Percentiles rank a stretch among this genome's conserved stretches.
These are phyloP conservation scores for Sinohyriopsis cumingii DNA, from an alignment of 2,888 invertebrate genomes.

Conservation along the genomic window DNA sequence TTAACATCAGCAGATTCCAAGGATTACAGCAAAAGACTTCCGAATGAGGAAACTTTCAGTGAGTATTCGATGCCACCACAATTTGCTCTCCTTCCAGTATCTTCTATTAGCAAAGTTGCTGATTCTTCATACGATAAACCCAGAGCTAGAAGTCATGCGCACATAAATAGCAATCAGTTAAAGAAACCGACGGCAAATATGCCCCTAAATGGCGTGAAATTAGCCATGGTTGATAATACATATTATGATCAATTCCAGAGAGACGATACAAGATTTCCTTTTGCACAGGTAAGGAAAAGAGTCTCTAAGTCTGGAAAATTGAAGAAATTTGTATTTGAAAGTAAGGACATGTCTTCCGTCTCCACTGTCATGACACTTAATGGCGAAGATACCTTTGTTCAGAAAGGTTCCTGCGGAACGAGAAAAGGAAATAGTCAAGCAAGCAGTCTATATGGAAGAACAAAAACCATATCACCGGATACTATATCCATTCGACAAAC, in stretches of 20 bases:
- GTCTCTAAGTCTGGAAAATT: no score
- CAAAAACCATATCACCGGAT: no score
- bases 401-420: no score
- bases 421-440: no score
- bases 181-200: conserved; percentile 4
- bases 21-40: conserved; percentile 6
- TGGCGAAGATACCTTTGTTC: no score
- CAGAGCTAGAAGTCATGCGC: neutral
- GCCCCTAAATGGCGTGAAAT: conserved; percentile 11
- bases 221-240: conserved; percentile 9
- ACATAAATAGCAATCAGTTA: neutral
- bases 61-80: conserved; percentile 15
- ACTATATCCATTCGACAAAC: no score
- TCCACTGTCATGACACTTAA: no score
- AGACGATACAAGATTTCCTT: conserved; percentile 23
- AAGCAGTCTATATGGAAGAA: no score
- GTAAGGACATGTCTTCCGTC: no score
- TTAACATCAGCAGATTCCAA: conserved; percentile 10
- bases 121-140: neutral
- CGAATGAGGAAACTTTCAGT: conserved; percentile 16
- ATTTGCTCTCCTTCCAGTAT: conserved; percentile 25
- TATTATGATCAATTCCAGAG: conserved; percentile 24
- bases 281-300: no score
- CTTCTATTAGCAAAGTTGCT: neutral
- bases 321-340: no score